Percentiles rank a stretch among this genome's conserved stretches.
Evolutionary conservation across 1,140 invertebrate genomes (phyloP).

Genomic region (Pachypeltis micranthus): DNA sequence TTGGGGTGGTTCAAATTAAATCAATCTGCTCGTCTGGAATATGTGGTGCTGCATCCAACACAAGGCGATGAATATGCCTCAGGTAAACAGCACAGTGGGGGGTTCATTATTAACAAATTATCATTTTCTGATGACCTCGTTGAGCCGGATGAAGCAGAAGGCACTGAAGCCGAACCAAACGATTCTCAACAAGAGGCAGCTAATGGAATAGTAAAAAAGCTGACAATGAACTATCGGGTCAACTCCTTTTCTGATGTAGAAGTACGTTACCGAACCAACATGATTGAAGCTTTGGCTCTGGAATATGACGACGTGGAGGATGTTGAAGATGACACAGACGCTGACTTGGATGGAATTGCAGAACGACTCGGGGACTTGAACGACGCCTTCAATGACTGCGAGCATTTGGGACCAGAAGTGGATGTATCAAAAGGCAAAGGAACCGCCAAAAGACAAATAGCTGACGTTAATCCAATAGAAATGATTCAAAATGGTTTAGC

Average conservation of each 20-base stretch:
- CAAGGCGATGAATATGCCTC: constrained; percentile 1
- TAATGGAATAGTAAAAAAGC: constrained; percentile 17
- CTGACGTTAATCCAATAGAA: not conserved
- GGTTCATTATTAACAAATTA: constrained; percentile 6
- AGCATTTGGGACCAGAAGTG: not conserved
- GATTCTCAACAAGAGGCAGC: constrained; percentile 12
- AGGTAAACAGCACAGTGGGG: constrained; percentile 8
- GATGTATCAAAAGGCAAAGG: not conserved
- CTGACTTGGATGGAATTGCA: constrained; percentile 12
- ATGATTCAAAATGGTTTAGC: constrained; percentile 9
- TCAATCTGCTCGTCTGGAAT: not conserved
- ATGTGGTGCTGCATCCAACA: constrained; percentile 2
- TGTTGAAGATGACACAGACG: constrained; percentile 3
- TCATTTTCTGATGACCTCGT: constrained; percentile 7
- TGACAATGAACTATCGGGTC: constrained; percentile 6
- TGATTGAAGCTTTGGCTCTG: constrained; percentile 20
- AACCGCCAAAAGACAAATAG: not conserved
- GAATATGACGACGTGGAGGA: constrained; percentile 9
- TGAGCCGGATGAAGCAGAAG: constrained; percentile 2
- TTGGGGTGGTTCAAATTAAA: constrained; percentile 12
- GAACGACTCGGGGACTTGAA: constrained; percentile 1
- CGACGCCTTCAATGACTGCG: constrained; percentile 8
- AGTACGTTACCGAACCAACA: not conserved
- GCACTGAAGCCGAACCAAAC: constrained; percentile 4
- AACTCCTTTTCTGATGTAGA: constrained; percentile 17